These are phyloP conservation scores for Ormyrus labotus DNA, from an alignment of 2,888 invertebrate species.

Conservation along the genomic window DNA sequence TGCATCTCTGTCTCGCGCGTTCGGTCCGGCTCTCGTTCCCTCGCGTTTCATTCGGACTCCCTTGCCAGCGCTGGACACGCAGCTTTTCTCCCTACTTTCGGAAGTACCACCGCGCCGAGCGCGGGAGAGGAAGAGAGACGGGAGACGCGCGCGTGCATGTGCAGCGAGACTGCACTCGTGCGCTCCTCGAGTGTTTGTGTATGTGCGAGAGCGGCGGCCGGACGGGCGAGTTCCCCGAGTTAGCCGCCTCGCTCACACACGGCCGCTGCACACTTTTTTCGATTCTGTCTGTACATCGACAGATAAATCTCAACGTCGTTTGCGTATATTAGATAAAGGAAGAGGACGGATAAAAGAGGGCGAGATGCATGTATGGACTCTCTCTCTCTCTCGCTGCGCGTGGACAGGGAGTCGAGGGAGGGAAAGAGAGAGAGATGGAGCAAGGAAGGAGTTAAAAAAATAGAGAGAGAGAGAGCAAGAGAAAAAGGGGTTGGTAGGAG, in stretches of 20 bases:
- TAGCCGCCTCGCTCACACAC: not conserved
- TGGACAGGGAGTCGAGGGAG: slow-evolving; percentile 6
- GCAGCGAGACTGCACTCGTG: slow-evolving; percentile 50
- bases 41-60: slow-evolving; percentile 31
- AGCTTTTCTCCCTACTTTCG: slow-evolving; percentile 58
- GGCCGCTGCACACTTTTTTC: slow-evolving; percentile 61
- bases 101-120: no score
- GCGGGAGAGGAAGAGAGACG: no score
- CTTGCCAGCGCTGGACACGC: slow-evolving; percentile 61
- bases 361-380: slow-evolving; percentile 52
- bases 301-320: slow-evolving; percentile 73
- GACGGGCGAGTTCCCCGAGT: slow-evolving; percentile 2
- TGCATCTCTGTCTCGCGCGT: slow-evolving; percentile 32
- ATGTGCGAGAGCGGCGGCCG: slow-evolving; percentile 25
- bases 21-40: slow-evolving; percentile 1
- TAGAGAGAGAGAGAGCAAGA: slow-evolving; percentile 38
- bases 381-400: not conserved
- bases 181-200: slow-evolving; percentile 43
- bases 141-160: slow-evolving; percentile 43
- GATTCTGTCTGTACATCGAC: slow-evolving; percentile 67
- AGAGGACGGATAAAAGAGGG: slow-evolving; percentile 57
- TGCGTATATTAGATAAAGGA: slow-evolving; percentile 65
- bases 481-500: slow-evolving; percentile 13
- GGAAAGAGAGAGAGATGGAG: slow-evolving; percentile 22
- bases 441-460: slow-evolving; percentile 47